These are phyloP conservation scores for Trachops cirrhosus DNA, from an alignment of 2,797 vertebrate species.

Conservation along the genomic window DNA sequence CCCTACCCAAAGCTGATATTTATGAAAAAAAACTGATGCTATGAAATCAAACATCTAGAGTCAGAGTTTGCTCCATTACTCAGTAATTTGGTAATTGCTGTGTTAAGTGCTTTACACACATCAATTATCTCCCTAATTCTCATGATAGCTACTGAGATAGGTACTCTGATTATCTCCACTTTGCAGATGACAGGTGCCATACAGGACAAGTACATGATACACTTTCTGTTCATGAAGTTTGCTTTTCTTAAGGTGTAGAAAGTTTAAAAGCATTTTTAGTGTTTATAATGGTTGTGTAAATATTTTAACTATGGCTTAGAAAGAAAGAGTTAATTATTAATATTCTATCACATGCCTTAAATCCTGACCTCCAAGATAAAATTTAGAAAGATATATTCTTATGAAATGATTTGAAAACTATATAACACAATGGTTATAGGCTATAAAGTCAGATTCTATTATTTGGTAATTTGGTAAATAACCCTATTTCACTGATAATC, in stretches of 20 bases:
- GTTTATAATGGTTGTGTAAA: neutral
- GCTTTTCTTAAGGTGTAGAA: neutral
- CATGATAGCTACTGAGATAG: neutral
- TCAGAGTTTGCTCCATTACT: neutral
- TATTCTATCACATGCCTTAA: neutral
- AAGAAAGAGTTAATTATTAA: neutral
- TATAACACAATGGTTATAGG: neutral
- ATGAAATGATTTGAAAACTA: neutral
- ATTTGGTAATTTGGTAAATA: neutral
- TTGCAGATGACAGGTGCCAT: neutral
- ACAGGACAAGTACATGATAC: too few species aligned
- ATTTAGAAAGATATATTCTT: neutral
- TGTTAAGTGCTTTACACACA: neutral
- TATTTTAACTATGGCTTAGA: neutral
- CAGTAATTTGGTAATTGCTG: neutral
- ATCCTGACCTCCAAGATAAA: neutral
- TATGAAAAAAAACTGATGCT: neutral
- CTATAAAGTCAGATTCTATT: neutral
- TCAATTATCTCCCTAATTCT: neutral
- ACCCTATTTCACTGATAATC: neutral
- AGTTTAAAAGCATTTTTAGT: neutral
- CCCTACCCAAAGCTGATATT: neutral
- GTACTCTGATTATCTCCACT: neutral
- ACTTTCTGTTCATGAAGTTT: neutral
- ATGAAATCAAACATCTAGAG: neutral